Conservation (phyloP, 1,140 invertebrate genomes). For the Capitella teleta region DNA sequence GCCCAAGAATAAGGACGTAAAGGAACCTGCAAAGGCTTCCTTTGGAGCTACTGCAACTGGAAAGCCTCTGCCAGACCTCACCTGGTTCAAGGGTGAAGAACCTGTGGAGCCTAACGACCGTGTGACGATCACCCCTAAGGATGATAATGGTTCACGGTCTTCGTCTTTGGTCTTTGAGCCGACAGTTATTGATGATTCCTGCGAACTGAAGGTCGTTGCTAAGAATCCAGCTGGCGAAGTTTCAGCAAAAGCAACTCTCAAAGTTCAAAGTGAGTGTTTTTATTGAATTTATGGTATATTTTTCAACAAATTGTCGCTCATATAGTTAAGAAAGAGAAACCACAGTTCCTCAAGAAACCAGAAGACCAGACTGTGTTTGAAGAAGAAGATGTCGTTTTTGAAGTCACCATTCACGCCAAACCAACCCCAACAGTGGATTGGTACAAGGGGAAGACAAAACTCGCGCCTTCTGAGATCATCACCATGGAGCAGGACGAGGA, state of each 20-base stretch:
- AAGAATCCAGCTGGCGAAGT: constrained; percentile 78
- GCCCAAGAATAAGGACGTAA: constrained; percentile 24
- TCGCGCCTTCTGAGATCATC: constrained; percentile 32
- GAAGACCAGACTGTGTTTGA: constrained; percentile 32
- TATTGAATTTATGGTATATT: not conserved
- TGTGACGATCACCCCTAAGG: not conserved
- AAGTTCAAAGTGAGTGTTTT: constrained; percentile 25
- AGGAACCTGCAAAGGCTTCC: constrained; percentile 31
- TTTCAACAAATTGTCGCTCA: not conserved
- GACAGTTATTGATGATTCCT: constrained; percentile 68
- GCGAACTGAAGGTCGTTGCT: constrained; percentile 69
- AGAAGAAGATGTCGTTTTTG: constrained; percentile 38
- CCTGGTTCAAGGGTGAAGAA: constrained; percentile 22
- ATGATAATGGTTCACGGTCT: constrained; percentile 25
- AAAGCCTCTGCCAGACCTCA: constrained; percentile 31
- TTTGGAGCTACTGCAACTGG: constrained; percentile 36
- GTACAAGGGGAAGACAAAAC: constrained; percentile 15
- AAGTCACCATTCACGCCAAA: constrained; percentile 30
- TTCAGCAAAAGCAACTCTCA: constrained; percentile 31
- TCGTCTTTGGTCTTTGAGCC: constrained; percentile 56
- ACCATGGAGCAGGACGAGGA: constrained; percentile 86
- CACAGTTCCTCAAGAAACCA: constrained; percentile 34
- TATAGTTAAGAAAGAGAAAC: constrained; percentile 39
- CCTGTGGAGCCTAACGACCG: constrained; percentile 3
- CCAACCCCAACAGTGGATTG: constrained; percentile 37